Evolutionary conservation across 2,113 vertebrate species (phyloP), one percentile per base, ranked within the genome.

Genomic region (Choloepus hoffmanni): DNA sequence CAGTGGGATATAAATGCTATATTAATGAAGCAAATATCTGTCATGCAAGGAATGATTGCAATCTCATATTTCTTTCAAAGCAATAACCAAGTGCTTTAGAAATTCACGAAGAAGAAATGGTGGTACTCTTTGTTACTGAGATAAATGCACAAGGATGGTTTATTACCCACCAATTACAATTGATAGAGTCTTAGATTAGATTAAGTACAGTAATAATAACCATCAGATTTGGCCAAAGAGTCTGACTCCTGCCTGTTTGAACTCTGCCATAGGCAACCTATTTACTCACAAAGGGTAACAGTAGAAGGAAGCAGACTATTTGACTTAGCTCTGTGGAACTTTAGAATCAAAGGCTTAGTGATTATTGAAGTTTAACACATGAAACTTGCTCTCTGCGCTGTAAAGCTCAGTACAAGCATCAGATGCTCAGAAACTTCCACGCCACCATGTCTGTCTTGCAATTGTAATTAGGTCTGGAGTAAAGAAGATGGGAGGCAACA

Each of bases 151-250:
- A 5, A 45, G 43, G 43, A 45, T 45, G 4, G 43, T 45, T 45
- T 45, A 45, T 45, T 45, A 45, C 4, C 43, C 43, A 45, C 43
- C 43, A 45, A 45, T 45, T 63, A 82, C 14, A n/a, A 33, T 50
- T 63, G 73, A 72, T 43, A n/a, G 65, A 55, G 45, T 86, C 72
- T 79, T 90, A 78, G 26, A 83, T 67, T 65, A 72, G 76, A 67
- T n/a, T 19, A 82, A 50, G 33, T 33, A 76, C 36, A 9, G 14
- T 98, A 92, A 99, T 99, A 81, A 99, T 99, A 60, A 99, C 99
- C 98, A 99, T 99, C 93, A 99, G 96, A 97, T 99, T 99, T 99
- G 99, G 87, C 99, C 99, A 1, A 99, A 99, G 2, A 99, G 98
- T 2, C 99, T 99, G 85, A 99, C 98, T 2, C 30, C 18, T 5